Evolutionary conservation across 1,140 invertebrate genomes (phyloP).

Genomic region (Cyclargus thomasi): DNA sequence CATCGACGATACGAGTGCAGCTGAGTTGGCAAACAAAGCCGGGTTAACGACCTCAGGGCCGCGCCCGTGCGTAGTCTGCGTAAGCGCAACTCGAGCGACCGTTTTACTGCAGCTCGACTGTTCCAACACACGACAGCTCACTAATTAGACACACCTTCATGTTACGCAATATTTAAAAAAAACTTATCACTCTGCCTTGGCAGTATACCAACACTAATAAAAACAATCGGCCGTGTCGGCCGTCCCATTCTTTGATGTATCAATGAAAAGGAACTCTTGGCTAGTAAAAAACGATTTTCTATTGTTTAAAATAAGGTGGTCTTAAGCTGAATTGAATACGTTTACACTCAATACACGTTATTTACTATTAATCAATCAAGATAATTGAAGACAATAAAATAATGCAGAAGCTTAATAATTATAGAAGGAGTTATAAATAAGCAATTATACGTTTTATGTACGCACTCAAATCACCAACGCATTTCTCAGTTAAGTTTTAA

Average conservation of each 20-base stretch:
- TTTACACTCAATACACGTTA: no score
- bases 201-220: neutral
- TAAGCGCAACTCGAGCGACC: constrained; percentile 44
- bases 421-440: no score
- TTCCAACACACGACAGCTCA: neutral
- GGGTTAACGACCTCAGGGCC: constrained; percentile 66
- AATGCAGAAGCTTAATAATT: no score
- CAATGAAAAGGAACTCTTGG: no score
- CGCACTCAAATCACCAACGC: no score
- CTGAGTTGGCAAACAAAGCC: constrained; percentile 73
- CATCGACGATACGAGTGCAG: constrained; percentile 54
- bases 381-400: no score
- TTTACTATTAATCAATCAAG: no score
- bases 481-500: no score
- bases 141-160: constrained; percentile 5
- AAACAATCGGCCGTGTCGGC: neutral
- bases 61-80: constrained; percentile 61
- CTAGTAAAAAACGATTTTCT: no score
- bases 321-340: neutral
- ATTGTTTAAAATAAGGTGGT: no score
- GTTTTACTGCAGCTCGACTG: constrained; percentile 25
- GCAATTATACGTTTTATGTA: no score
- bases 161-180: neutral
- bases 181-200: neutral
- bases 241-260: no score